Evolutionary conservation across 1,140 invertebrate genomes (phyloP), one percentile per base, ranked within the genome.

Genomic region (Sycophaga agraensis): DNA sequence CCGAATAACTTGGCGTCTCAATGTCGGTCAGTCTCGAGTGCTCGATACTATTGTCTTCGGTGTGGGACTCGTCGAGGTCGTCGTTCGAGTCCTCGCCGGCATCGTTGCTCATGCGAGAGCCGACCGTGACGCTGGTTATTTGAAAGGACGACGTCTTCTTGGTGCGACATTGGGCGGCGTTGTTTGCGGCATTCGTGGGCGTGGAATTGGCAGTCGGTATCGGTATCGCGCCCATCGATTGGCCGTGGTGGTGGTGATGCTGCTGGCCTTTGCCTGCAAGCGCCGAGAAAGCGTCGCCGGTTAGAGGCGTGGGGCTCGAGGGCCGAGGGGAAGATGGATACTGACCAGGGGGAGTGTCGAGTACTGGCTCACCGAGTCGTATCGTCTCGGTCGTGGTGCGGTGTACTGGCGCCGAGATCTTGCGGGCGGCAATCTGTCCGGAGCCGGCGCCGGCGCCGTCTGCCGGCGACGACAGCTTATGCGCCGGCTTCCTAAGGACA

Each of bases 61-160:
- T 93, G 77, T 94, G 92, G 79, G 91, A 93, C 84, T 96, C 92
- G 79, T 96, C 93, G 74, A 96, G 83, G 84, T 96, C 93, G 80
- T 95, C 93, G 66, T 92, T 91, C 46, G 92, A 94, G 80, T 96
- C 94, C 62, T 93, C 92, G 70, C 92, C 94, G 62, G 89, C 88
- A 79, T 96, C 93, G 74, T 89, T 89, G 81, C 87, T 91, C 74
- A 87, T 84, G 56, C 88, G 86, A 70, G 87, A 88, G 68, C 88
- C 89, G 66, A 91, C 88, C 63, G 90, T 93, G 60, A 94, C 88
- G 74, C 90, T 91, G 9, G 93, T 96, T 73, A 96, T 96, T 84
- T 96, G 93, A 83, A 96, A 96, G 55, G 93, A 94, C 73, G 90
- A 91, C 73, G 87, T 91, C 83, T 91, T 92, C 83, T 91, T 91